A percentile compares a stretch with the other conserved stretches of the same genome.
Evolutionary conservation across 1,140 invertebrate genomes (phyloP).

Genomic region (Drosophila funebris): DNA sequence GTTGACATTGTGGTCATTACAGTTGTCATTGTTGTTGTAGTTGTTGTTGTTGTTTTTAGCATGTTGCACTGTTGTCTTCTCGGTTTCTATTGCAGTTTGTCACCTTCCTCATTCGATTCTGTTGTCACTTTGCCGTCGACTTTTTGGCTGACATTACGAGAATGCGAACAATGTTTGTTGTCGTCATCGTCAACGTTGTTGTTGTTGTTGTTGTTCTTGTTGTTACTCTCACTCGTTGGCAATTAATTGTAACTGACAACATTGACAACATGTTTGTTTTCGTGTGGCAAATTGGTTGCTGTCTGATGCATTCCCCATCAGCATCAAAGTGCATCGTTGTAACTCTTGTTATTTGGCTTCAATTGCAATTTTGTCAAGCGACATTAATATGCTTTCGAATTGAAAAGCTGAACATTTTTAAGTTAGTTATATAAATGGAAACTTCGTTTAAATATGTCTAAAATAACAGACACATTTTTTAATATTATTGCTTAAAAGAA

Average conservation of each 20-base stretch:
- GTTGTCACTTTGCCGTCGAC: neutral
- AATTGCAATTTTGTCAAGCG: neutral
- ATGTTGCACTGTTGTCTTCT: too few species aligned
- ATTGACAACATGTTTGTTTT: constrained; percentile 40
- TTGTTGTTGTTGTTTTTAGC: neutral
- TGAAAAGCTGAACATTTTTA: neutral
- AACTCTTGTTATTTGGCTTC: neutral
- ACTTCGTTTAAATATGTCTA: too few species aligned
- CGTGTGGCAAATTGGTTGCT: constrained; percentile 16
- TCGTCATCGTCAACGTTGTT: neutral
- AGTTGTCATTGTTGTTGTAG: constrained; percentile 20
- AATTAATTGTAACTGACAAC: constrained; percentile 40
- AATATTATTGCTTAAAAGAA: too few species aligned
- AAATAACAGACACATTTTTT: too few species aligned
- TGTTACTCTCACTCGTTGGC: constrained; percentile 26
- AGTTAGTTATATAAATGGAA: too few species aligned
- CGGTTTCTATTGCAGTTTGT: neutral
- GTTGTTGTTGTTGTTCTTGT: constrained; percentile 15
- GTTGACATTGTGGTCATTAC: constrained; percentile 14
- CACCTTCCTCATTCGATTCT: too few species aligned
- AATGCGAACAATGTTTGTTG: constrained; percentile 5
- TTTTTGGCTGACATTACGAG: neutral
- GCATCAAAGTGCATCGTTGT: constrained; percentile 13
- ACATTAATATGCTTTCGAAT: constrained; percentile 2
- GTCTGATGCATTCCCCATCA: constrained; percentile 6